Base-by-base conservation (phyloP, 1,140 invertebrate genomes). In the Drosophila bipectinata region DNA sequence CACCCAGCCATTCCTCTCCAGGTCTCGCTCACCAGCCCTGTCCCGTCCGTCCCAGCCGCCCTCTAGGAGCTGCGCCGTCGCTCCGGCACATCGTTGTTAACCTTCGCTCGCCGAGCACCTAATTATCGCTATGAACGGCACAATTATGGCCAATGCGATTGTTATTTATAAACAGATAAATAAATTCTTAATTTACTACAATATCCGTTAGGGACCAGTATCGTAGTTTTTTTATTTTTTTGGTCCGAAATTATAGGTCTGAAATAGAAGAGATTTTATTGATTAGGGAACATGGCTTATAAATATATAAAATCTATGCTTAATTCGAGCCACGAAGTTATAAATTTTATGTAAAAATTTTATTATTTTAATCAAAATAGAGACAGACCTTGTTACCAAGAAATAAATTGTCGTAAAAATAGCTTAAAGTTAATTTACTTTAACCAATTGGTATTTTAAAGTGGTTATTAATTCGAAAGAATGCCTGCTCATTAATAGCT, bases 41-140 rank as follows among this genome's bases (percentile, higher is more conserved):
- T 15, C 41, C 41, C 6, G 24, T 15, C 26, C 26, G 5, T 5
- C 6, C 26, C 28, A 39, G 24, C 54, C 57, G 56, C 62, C 62
- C 62, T 66, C 41, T 37, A 10, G 51, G 69, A 55, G 37, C 59
- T 49, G 49, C 51, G 67, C 53, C 47, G 66, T 41, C 47, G 69
- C 53, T 54, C 44, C 55, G 32, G 56, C 55, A 30, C 53, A 52
- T 57, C 58, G 59, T 61, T 71, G 59, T 62, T 62, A 62, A 68
- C 73, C 77, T 56, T 64, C 56, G 58, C 54, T 75, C 68, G 26
- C 60, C 79, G 81, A 84, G 78, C 72, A 71, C 78, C 81, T 84
- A 73, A 85, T 84, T 84, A 87, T 84, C 82, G 75, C 62, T 81
- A 81, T 77, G 63, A 87, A 77, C 77, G 75, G 77, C 75, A 72